Percentiles rank a stretch among this genome's conserved stretches.
Conservation (phyloP, 2,797 vertebrate genomes). For the Pagetopsis macropterus region DNA sequence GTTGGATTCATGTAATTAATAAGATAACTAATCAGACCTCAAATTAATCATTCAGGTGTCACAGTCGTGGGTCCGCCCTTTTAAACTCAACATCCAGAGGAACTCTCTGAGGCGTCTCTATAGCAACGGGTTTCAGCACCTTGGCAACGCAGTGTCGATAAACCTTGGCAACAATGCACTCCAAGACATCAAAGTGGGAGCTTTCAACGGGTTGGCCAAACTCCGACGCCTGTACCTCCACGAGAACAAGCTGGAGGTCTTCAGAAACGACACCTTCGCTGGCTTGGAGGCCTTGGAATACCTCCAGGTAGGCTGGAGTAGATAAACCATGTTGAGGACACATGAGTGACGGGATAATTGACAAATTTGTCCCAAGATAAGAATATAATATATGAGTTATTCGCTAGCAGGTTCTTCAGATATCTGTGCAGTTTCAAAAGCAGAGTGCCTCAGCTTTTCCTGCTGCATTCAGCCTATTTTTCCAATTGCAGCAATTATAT, state of each 20-base stretch:
- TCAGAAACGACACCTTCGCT: constrained; percentile 96
- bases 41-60: constrained; percentile 82
- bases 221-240: constrained; percentile 96
- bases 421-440: constrained; percentile 27
- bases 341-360: constrained; percentile 48
- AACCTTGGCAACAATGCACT: constrained; percentile 99
- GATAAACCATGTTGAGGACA: constrained; percentile 35
- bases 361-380: constrained; percentile 37
- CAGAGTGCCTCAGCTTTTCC: constrained; percentile 12
- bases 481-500: constrained; percentile 48
- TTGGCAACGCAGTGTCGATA: constrained; percentile 97
- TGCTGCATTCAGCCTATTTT: constrained; percentile 40
- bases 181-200: constrained; percentile 97
- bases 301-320: constrained; percentile 88
- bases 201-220: constrained; percentile 94
- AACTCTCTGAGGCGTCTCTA: constrained; percentile 98
- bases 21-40: constrained; percentile 70
- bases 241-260: constrained; percentile 98
- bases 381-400: constrained; percentile 32
- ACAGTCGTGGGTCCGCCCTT: constrained; percentile 91
- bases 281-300: constrained; percentile 98
- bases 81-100: constrained; percentile 98
- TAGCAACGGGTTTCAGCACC: constrained; percentile 99
- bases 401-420: constrained; percentile 24
- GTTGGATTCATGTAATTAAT: constrained; percentile 78